Base-by-base conservation (phyloP, 2,113 vertebrate species). In the Hippocampus zosterae region DNA sequence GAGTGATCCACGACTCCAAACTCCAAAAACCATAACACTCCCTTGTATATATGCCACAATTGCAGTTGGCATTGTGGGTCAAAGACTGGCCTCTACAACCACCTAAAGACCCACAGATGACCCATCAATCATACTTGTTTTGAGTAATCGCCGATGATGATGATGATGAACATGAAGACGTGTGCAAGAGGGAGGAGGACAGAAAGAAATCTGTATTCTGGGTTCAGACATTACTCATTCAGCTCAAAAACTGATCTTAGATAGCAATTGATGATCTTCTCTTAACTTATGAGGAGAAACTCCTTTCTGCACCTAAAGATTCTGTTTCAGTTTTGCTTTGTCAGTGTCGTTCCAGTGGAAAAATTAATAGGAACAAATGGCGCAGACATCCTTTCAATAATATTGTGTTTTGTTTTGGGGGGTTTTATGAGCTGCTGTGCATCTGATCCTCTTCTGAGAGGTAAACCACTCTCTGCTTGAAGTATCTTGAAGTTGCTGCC, bases 391-490 rank as follows among this genome's bases (percentile, higher is more conserved):
- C 33, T 62, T 56, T 60, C 73, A 82, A 74, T 80, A 69, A 61
- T 42, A 76, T 79, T 71, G 78, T 80, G 81, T 74, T 76, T 44
- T 44, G 10, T 44, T 12, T 33, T 33, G 29, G n/a, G n/a, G n/a
- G n/a, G n/a, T n/a, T n/a, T 84, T 84, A 29, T 19, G 81, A 85
- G 81, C 85, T 86, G 84, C 87, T 88, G 81, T 89, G 82, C 72
- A 80, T 88, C 72, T 56, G 16, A 23, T 82, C 83, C 68, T 81
- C 29, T 61, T 33, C 15, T 57, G 55, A 25, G 25, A 27, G 27
- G 11, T 61, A 79, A 81, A 70, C 73, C 69, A 77, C 87, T 87
- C 71, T 15, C 72, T 72, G 77, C 82, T 81, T 87, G 74, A 88
- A 89, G 88, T 80, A 85, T 79, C 81, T 73, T 84, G 68, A 65